Evolutionary conservation across 1,140 invertebrate genomes (phyloP), one percentile per base, ranked within the genome.

Genomic region (Teleopsis dalmanni): DNA sequence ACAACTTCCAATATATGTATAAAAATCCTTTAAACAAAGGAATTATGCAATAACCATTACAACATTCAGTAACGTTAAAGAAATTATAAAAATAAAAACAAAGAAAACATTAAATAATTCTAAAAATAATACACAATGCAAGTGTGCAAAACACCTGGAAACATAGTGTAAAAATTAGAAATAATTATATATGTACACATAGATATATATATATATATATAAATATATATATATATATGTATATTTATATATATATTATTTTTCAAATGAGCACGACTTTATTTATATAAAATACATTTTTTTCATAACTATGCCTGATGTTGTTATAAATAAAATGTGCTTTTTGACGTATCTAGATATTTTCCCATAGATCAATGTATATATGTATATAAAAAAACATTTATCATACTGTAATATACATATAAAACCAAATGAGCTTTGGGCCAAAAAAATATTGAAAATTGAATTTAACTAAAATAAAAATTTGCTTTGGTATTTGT

Each of bases 141-240:
- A n/a, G 21, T 11, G 10, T 29, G 27, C 22, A 31, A 27, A 29
- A 43, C 21, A 29, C 31, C 16, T 27, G 13, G 31, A 25, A 43
- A 21, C 31, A 29, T 31, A 27, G 4, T n/a, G 9, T 31, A 31
- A 43, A 31, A 4, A 1, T 3, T 31, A 18, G 6, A 19, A 8
- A 31, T 11, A 43, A 16, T 8, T 8, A 8, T 6, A 18, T 37
- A 37, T 19, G 33, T 34, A 34, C 18, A 16, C 18, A 34, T 34
- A 6, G 33, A 7, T 13, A 34, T 34, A 11, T 34, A 34, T 34
- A 11, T 13, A 34, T 34, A 34, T 34, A 11, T 34, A 34, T 11
- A 34, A 14, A 34, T 34, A 34, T 35, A 16, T 37, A 37, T 21
- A 37, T 37, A 37, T 11, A 37, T 16, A 26, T 42, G n/a, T 42